Evolutionary conservation across 1,140 invertebrate genomes (phyloP), one percentile per base, ranked within the genome.

Genomic region (Cherax destructor): DNA sequence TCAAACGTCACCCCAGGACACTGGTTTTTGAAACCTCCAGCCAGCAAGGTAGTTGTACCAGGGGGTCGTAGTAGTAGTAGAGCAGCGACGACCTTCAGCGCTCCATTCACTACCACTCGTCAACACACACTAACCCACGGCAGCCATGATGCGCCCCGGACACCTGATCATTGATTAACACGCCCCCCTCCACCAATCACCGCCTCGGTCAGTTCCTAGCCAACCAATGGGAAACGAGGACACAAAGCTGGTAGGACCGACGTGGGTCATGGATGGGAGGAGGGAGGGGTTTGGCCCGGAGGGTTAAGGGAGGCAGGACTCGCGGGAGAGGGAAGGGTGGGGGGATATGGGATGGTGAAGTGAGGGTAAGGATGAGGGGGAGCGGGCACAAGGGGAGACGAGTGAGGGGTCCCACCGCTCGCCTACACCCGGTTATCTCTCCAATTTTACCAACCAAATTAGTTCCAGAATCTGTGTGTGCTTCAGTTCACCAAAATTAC

Each of bases 121-220:
- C 88, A 91, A 69, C 76, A 86, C 81, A 91, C 81, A 91, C 88
- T 91, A 79, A 91, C 72, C 81, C 83, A n/a, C 30, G 83, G 69
- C 88, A 80, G 83, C 88, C 88, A 91, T 91, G 88, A 91, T 84
- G 88, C 83, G 88, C 76, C 81, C 81, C 88, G 74, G 83, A 84
- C 81, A 84, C 88, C 83, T 84, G 83, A 85, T 85, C 88, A 91
- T 91, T 91, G 88, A 91, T 91, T 91, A 91, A 85, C 88, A 85
- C 88, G 88, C 88, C 88, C 41, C 83, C 88, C 56, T 72, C 88
- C 9, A 7, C 88, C 88, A 91, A 91, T 91, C 88, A 84, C 52
- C 74, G 74, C 59, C 76, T 52, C 49, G 88, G 83, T 74, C 81
- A 91, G 88, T 85, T 91, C 88, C 88, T 86, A 85, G 52, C 24